A percentile compares a stretch with the other conserved stretches of the same genome.
Conservation (phyloP, 2,113 vertebrate genomes). For the Etia nguti region DNA sequence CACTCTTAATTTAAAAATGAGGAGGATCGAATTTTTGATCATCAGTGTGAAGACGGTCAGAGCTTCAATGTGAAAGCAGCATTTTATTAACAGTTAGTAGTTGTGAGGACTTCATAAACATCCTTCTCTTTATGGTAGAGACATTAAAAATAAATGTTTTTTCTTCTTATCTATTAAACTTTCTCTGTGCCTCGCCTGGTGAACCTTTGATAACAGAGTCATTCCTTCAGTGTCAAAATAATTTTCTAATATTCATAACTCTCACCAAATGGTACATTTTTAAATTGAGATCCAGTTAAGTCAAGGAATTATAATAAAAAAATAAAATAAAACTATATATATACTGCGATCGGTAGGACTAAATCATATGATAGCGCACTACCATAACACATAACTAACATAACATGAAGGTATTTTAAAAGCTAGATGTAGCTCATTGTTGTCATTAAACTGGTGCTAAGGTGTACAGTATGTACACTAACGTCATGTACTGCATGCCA, state of each 20-base stretch:
- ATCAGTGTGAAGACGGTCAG: rapidly evolving
- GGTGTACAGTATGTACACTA: background rate
- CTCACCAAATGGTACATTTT: background rate
- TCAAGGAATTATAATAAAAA: background rate
- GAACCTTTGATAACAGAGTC: background rate
- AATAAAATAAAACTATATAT: too few species aligned
- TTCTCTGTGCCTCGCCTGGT: background rate
- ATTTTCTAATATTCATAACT: background rate
- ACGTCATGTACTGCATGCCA: background rate
- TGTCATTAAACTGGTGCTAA: background rate
- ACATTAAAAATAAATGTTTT: background rate
- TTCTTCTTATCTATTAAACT: background rate
- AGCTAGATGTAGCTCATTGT: background rate
- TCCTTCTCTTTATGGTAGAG: background rate
- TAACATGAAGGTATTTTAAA: background rate
- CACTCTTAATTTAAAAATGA: background rate
- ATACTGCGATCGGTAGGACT: background rate
- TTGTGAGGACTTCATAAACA: background rate
- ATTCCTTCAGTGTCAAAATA: background rate
- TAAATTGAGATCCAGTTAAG: background rate
- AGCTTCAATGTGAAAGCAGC: rapidly evolving
- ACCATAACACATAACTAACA: background rate
- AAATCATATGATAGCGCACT: background rate
- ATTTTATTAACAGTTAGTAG: background rate
- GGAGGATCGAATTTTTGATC: too few species aligned